phyloP scores from a whole-genome alignment of 2,888 invertebrate species.

The Leptopilina myrica region DNA sequence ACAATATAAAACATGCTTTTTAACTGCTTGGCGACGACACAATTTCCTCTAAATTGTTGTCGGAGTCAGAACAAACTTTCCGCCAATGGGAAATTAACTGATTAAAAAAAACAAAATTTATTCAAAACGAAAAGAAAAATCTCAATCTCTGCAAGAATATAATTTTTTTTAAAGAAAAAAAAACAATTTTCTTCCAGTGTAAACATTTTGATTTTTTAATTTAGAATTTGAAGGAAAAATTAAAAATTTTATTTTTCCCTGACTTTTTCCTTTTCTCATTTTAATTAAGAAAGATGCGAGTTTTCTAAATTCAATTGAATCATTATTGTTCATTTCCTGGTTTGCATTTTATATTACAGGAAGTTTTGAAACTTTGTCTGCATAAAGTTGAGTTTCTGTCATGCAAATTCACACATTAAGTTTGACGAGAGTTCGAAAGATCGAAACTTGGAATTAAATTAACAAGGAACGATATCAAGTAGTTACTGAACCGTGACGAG shows the following conservation, averaged over 20 bases:
- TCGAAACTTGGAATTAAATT: slow-evolving; percentile 20
- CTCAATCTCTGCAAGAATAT: neutral
- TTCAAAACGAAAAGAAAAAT: neutral
- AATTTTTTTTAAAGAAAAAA: neutral
- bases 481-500: slow-evolving; percentile 11
- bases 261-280: too few species aligned
- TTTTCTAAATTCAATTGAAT: slow-evolving; percentile 1
- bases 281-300: neutral
- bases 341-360: neutral
- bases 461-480: slow-evolving; percentile 12
- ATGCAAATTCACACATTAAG: slow-evolving; percentile 15
- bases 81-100: slow-evolving; percentile 8
- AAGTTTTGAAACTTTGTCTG: slow-evolving; percentile 12
- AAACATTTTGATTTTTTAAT: too few species aligned
- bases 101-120: neutral
- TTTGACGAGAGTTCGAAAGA: slow-evolving; percentile 18
- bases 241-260: too few species aligned
- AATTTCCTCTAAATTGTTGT: neutral
- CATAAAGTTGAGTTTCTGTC: slow-evolving; percentile 3
- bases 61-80: neutral
- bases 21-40: slow-evolving; percentile 9
- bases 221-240: too few species aligned
- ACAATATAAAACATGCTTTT: neutral
- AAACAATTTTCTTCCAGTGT: too few species aligned
- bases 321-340: slow-evolving; percentile 1